Evolutionary conservation across 1,140 invertebrate genomes (phyloP), one percentile per base, ranked within the genome.

Genomic region (Drosophila nebulosa): DNA sequence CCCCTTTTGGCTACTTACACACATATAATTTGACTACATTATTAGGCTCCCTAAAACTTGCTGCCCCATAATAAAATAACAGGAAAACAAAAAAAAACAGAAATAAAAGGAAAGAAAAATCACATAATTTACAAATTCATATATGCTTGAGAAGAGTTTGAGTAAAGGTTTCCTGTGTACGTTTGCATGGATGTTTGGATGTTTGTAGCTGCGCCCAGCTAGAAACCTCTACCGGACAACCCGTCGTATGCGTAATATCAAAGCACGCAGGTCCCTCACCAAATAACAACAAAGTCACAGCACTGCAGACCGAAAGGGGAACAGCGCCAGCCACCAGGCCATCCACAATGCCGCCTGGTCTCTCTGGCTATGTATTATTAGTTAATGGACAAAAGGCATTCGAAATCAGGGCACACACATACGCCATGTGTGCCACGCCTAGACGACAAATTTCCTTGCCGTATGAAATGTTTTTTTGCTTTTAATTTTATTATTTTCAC

Each of bases 401-500:
- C 60, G 58, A 83, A 83, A 83, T 84, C 79, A 72, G 57, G 32
- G 39, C 64, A 53, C 65, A 52, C 73, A 77, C 78, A 84, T 85
- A 85, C 80, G 81, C 66, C 74, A 22, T 63, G 81, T 80, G 16
- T 42, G 46, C 64, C 78, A 42, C 24, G 70, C 74, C 81, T 78
- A 71, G 21, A 64, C 61, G 46, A 76, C 24, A 16, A 12, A 58
- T 55, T 30, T 22, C 27, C 14, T 10, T 18, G 14, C 50, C 26
- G 16, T 46, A 55, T n/a, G 69, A 66, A 36, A 21, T 21, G 39
- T 46, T 9, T 60, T 60, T 75, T 60, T 21, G 42, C 83, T 78
- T 78, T 86, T 78, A 72, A 75, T 81, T 86, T 86, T 86, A 86
- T 86, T 81, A 86, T 88, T 88, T 86, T 78, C 74, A 64, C 74